Evolutionary conservation across 2,113 vertebrate species (phyloP), one percentile per base, ranked within the genome.

Genomic region (Ctenodactylus gundi): DNA sequence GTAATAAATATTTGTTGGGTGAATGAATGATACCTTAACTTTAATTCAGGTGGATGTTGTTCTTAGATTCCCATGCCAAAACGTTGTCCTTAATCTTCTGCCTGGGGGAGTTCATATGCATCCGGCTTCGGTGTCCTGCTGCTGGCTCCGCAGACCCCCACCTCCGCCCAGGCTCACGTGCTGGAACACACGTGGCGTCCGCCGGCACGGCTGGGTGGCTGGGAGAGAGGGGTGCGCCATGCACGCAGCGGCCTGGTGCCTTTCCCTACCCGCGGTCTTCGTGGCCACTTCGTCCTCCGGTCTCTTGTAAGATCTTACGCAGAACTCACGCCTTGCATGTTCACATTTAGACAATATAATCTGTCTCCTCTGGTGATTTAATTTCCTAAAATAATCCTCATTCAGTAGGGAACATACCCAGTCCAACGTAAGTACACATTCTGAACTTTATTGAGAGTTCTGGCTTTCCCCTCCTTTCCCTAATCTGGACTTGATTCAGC

Each of bases 331-430:
- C 60, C 23, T 90, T 72, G 57, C 21, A 44, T 58, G 20, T 46
- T 95, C 23, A 94, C 39, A 64, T 49, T 85, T 82, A 95, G 85
- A 83, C 64, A 82, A 92, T 39, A 93, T 92, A 96, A 70, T 78
- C 67, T 94, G 6, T 83, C 41, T 91, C 20, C 23, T 82, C 29
- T 78, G 44, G 31, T 75, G 17, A 75, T 58, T 65, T 88, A 36
- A 85, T 57, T 95, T 82, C 5, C 4, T 90, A 80, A 73, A 91
- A 88, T 34, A 67, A 36, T 60, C 55, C 88, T 86, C 70, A 73
- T 94, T 86, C 55, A 89, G 64, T 93, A 76, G 90, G 70, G 70
- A 82, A 82, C 85, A 80, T 39, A 86, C 57, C 39, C 72, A 76
- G 12, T 36, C 53, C 73, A 76, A 36, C 51, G 23, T 76, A 96